Evolutionary conservation across 1,140 invertebrate genomes (phyloP).

Genomic region (Ladona fulva): DNA sequence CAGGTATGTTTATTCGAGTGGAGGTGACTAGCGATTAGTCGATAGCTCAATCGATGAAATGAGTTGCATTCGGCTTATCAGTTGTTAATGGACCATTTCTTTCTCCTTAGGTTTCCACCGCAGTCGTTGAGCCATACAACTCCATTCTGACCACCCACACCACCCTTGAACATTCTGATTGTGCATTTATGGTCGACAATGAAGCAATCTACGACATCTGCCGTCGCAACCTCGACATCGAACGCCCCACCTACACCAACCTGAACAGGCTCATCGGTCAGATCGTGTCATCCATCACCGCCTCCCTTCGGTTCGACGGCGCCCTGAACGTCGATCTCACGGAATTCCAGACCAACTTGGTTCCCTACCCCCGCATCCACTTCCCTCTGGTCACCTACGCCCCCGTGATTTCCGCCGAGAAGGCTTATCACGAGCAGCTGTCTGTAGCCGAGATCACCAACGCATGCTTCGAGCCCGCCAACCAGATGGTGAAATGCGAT

Average conservation of each 20-base stretch:
- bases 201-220: conserved; percentile 74
- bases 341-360: conserved; percentile 58
- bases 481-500: conserved; percentile 44
- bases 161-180: conserved; percentile 66
- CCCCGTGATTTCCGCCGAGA: conserved; percentile 49
- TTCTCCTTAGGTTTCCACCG: conserved; percentile 49
- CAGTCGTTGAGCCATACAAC: conserved; percentile 84
- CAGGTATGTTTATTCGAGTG: conserved; percentile 38
- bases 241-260: conserved; percentile 52
- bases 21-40: too few relatives aligned
- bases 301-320: conserved; percentile 55
- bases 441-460: conserved; percentile 39
- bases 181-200: conserved; percentile 76
- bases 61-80: too few relatives aligned
- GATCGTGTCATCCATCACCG: conserved; percentile 50
- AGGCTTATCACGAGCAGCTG: conserved; percentile 45
- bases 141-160: conserved; percentile 68
- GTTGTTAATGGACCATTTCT: neutral
- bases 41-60: too few relatives aligned
- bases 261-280: conserved; percentile 51
- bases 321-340: conserved; percentile 56
- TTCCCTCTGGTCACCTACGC: conserved; percentile 53
- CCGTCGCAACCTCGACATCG: conserved; percentile 47
- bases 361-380: conserved; percentile 45
- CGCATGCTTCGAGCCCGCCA: conserved; percentile 39